These are phyloP conservation scores for Austrolebias charrua DNA, from an alignment of 2,797 vertebrate species.

Conservation along the genomic window DNA sequence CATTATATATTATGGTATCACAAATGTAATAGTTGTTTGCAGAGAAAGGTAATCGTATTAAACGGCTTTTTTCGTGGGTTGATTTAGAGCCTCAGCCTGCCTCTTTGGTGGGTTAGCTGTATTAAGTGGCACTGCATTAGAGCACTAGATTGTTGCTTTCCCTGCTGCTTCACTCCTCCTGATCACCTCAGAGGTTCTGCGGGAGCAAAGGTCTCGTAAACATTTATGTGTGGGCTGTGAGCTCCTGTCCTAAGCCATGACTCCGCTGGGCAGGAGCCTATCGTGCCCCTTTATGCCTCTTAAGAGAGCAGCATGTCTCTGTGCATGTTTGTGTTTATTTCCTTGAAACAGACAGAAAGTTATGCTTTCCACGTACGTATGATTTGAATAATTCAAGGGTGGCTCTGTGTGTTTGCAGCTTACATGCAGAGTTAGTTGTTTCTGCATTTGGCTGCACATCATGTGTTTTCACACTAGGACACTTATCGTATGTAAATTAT, in stretches of 20 bases:
- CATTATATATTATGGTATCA: slow-evolving; percentile 13
- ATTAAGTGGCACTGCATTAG: slow-evolving; percentile 77
- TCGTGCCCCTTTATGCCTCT: slow-evolving; percentile 76
- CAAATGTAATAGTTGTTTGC: slow-evolving; percentile 34
- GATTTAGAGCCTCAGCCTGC: slow-evolving; percentile 61
- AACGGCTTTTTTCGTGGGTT: slow-evolving; percentile 49
- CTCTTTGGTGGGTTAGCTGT: slow-evolving; percentile 60
- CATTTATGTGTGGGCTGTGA: slow-evolving; percentile 74
- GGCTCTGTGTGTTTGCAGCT: slow-evolving; percentile 32
- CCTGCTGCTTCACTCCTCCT: slow-evolving; percentile 67
- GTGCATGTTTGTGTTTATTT: slow-evolving; percentile 40
- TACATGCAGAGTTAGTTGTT: slow-evolving; percentile 67
- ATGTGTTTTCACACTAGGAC: slow-evolving; percentile 74
- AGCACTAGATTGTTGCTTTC: slow-evolving; percentile 67
- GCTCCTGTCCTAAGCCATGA: slow-evolving; percentile 66
- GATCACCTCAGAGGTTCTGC: slow-evolving; percentile 75
- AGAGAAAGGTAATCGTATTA: slow-evolving; percentile 41
- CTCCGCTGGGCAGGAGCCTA: slow-evolving; percentile 61
- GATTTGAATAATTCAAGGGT: slow-evolving; percentile 48
- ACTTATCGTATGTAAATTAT: slow-evolving; percentile 71
- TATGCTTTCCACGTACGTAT: slow-evolving; percentile 29
- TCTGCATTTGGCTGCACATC: slow-evolving; percentile 70
- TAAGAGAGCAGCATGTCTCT: slow-evolving; percentile 65
- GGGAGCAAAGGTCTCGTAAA: slow-evolving; percentile 80
- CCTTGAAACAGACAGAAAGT: slow-evolving; percentile 46